These are phyloP conservation scores for Lasioglossum figueresi DNA, from an alignment of 2,888 invertebrate genomes.

Conservation along the genomic window DNA sequence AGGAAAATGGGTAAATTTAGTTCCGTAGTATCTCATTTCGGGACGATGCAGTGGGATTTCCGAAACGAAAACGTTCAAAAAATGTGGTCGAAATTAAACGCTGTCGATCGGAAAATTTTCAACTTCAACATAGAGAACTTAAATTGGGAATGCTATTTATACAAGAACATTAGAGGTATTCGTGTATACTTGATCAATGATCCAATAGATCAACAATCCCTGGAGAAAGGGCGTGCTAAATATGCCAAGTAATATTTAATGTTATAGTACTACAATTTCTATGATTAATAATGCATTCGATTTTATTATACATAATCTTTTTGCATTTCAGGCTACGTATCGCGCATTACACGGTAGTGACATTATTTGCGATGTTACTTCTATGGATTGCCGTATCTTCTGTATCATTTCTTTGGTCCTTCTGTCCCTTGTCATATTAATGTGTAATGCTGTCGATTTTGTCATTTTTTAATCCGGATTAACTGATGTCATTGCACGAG, in stretches of 20 bases:
- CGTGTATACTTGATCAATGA: conserved; percentile 91
- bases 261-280: not conserved
- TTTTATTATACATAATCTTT: not conserved
- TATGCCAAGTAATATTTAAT: conserved; percentile 50
- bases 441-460: not conserved
- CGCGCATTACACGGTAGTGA: conserved; percentile 75
- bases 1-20: conserved; percentile 90
- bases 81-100: conserved; percentile 87
- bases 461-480: not conserved
- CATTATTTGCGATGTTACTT: conserved; percentile 33
- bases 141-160: conserved; percentile 90
- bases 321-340: conserved; percentile 70
- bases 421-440: conserved; percentile 22
- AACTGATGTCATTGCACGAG: no score
- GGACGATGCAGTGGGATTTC: conserved; percentile 90
- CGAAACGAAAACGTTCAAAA: conserved; percentile 86
- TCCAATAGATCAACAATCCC: conserved; percentile 86
- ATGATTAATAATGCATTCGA: not conserved
- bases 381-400: conserved; percentile 53
- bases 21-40: conserved; percentile 90
- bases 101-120: conserved; percentile 87
- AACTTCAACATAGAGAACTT: conserved; percentile 89
- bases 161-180: conserved; percentile 88
- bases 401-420: conserved; percentile 17
- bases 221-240: conserved; percentile 87